phyloP scores from a whole-genome alignment of 2,797 vertebrate genomes.

The Cirrhinus molitorella region DNA sequence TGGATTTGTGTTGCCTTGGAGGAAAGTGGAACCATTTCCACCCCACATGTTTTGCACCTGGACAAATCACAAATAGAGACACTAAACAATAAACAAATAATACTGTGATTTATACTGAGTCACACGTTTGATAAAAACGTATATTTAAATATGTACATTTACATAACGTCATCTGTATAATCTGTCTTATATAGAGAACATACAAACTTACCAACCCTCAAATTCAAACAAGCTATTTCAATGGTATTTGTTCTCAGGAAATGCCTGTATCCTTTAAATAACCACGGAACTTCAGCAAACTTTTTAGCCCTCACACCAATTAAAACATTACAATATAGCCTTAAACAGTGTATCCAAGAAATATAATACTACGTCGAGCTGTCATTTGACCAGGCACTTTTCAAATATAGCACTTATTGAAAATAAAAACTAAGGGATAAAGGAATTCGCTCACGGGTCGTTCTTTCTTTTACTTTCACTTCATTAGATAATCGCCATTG shows the following conservation, averaged over 20 bases:
- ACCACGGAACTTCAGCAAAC: neutral
- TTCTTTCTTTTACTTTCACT: neutral
- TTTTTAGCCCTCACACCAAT: neutral
- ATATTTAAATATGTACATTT: neutral
- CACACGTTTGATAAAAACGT: too few relatives aligned
- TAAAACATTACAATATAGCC: neutral
- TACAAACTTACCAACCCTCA: neutral
- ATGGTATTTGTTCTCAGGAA: neutral
- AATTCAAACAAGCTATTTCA: neutral
- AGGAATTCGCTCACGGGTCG: neutral
- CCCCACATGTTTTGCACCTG: conserved; percentile 35
- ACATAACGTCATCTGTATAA: neutral
- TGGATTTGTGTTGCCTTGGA: neutral
- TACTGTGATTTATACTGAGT: neutral
- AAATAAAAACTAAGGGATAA: neutral
- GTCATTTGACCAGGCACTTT: too few relatives aligned
- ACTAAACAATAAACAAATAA: neutral
- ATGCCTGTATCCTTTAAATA: too few relatives aligned
- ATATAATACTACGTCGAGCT: neutral
- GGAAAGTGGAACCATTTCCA: conserved; percentile 50
- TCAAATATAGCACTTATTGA: neutral
- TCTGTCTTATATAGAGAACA: too few relatives aligned
- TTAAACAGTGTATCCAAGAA: neutral
- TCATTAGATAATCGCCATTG: neutral
- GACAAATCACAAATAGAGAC: neutral